Conservation (phyloP, 2,888 invertebrate genomes). For the Masnerella sp. region DNA sequence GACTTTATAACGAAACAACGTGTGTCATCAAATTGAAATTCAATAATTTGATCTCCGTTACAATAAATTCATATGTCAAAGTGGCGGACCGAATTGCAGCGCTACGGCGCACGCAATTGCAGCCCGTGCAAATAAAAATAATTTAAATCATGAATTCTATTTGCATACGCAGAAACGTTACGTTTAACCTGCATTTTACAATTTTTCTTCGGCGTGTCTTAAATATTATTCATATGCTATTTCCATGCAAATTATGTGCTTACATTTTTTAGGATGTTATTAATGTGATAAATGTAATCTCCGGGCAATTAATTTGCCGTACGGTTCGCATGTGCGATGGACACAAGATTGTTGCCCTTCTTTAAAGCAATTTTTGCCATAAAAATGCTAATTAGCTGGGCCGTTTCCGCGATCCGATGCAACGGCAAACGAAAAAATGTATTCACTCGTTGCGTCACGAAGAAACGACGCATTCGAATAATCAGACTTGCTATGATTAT, state of each 20-base stretch:
- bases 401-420: constrained; percentile 26
- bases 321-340: constrained; percentile 34
- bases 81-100: constrained; percentile 7
- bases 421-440: constrained; percentile 33
- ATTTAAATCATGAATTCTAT: constrained; percentile 46
- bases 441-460: constrained; percentile 39
- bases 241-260: constrained; percentile 51
- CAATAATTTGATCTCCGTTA: constrained; percentile 37
- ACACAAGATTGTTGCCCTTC: constrained; percentile 34
- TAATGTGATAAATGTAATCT: constrained; percentile 53
- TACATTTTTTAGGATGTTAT: constrained; percentile 54
- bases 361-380: constrained; percentile 32
- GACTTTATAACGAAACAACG: constrained; percentile 26
- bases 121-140: constrained; percentile 43
- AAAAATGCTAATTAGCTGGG: constrained; percentile 44
- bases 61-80: constrained; percentile 36
- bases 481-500: constrained; percentile 46
- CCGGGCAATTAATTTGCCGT: constrained; percentile 48
- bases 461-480: constrained; percentile 46
- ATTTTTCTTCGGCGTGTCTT: constrained; percentile 45
- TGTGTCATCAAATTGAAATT: constrained; percentile 36
- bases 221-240: constrained; percentile 56
- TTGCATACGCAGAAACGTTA: constrained; percentile 51
- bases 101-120: constrained; percentile 31
- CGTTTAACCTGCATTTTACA: constrained; percentile 32